Conservation (phyloP, 2,888 invertebrate genomes). For the Pediacus dermestoides region DNA sequence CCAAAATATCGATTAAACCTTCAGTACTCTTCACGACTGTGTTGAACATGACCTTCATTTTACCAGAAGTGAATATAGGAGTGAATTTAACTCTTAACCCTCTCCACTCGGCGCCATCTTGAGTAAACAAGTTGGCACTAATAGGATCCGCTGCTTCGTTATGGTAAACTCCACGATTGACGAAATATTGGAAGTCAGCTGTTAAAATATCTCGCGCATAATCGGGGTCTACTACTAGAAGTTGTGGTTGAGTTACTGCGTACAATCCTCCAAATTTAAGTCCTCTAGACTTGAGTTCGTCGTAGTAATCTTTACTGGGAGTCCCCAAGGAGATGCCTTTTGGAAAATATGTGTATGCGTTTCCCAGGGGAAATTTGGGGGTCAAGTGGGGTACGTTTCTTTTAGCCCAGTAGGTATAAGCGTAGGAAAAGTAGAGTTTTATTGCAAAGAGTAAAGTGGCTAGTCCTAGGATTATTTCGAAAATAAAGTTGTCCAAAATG, state of each 20-base stretch:
- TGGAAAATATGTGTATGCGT: background rate
- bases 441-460: too few species aligned
- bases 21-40: constrained; percentile 45
- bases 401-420: background rate
- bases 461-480: too few species aligned
- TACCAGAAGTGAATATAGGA: constrained; percentile 20
- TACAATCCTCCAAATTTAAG: constrained; percentile 1
- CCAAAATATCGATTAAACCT: constrained; percentile 31
- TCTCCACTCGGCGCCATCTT: constrained; percentile 37
- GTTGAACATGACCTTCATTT: constrained; percentile 48
- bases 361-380: background rate
- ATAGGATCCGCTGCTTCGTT: constrained; percentile 31
- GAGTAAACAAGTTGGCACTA: constrained; percentile 31
- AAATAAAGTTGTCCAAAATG: too few species aligned
- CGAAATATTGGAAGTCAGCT: constrained; percentile 37
- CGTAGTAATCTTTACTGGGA: background rate
- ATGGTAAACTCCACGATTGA: constrained; percentile 31
- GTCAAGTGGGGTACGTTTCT: background rate
- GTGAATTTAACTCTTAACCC: constrained; percentile 49
- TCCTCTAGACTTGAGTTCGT: background rate
- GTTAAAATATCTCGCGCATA: constrained; percentile 32
- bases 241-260: constrained; percentile 20
- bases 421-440: background rate
- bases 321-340: constrained; percentile 3
- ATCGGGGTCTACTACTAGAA: constrained; percentile 35